These are phyloP conservation scores for Xiphophorus birchmanni DNA, from an alignment of 2,797 vertebrate species.

Conservation along the genomic window DNA sequence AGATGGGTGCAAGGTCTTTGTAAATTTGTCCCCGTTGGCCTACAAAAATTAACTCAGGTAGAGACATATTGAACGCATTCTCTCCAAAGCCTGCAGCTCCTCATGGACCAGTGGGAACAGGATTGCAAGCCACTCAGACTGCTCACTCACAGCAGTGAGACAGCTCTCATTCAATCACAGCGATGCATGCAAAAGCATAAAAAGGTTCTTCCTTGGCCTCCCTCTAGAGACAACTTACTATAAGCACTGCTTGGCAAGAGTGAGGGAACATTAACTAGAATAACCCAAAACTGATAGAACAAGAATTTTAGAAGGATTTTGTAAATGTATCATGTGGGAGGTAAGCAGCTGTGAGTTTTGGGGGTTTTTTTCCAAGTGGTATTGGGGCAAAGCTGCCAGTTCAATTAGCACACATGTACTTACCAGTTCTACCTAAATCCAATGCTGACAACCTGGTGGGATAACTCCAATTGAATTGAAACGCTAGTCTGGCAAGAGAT, in stretches of 20 bases:
- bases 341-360: not conserved
- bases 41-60: constrained; percentile 46
- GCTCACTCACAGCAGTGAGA: constrained; percentile 58
- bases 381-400: constrained; percentile 16
- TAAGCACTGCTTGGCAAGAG: constrained; percentile 27
- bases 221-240: constrained; percentile 31
- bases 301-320: constrained; percentile 30
- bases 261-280: constrained; percentile 11
- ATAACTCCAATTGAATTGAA: constrained; percentile 23
- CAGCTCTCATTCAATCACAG: constrained; percentile 62
- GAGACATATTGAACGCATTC: constrained; percentile 25
- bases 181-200: constrained; percentile 53
- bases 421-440: constrained; percentile 23
- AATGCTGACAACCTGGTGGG: constrained; percentile 22
- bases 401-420: constrained; percentile 22
- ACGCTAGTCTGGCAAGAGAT: constrained; percentile 27
- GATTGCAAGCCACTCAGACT: constrained; percentile 67
- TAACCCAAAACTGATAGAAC: constrained; percentile 16
- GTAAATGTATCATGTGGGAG: constrained; percentile 6
- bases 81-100: constrained; percentile 36
- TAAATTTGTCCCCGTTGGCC: constrained; percentile 32
- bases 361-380: not conserved
- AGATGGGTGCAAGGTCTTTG: constrained; percentile 6
- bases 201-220: constrained; percentile 38
- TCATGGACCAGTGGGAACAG: constrained; percentile 52